A percentile compares a stretch with the other conserved stretches of the same genome.
Conservation (phyloP, 2,113 vertebrate genomes). For the Petaurus breviceps region DNA sequence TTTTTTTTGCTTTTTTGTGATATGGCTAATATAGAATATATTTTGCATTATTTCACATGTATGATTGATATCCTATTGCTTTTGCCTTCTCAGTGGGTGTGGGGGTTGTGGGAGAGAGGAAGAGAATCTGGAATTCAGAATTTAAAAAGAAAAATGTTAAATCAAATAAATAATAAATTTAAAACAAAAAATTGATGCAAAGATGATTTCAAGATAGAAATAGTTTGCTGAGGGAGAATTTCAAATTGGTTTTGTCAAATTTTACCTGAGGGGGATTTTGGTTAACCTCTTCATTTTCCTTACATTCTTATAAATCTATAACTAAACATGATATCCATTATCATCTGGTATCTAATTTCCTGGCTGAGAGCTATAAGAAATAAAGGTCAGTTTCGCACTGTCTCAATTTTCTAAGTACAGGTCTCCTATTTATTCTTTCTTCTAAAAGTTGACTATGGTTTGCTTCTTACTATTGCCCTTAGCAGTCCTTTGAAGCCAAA, state of each 20-base stretch:
- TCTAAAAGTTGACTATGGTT: neutral
- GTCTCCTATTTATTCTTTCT: neutral
- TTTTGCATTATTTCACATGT: neutral
- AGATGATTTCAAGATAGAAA: conserved; percentile 1
- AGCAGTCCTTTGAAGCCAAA: neutral
- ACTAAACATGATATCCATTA: conserved; percentile 27
- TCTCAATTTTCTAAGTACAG: neutral
- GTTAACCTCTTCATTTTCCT: neutral
- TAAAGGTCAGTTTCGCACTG: neutral
- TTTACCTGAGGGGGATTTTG: neutral
- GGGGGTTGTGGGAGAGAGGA: neutral
- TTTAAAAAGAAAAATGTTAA: neutral
- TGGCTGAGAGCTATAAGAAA: conserved; percentile 16
- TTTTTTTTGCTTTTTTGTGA: neutral
- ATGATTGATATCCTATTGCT: neutral
- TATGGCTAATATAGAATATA: neutral
- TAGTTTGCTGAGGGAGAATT: neutral
- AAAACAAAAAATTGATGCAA: neutral
- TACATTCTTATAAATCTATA: neutral
- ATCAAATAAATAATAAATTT: neutral
- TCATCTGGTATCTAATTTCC: conserved; percentile 16
- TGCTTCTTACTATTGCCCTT: neutral
- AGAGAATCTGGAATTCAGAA: neutral
- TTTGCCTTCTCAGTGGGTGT: neutral
- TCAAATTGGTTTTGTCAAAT: neutral